Conservation (phyloP, 2,888 invertebrate genomes). For the Cosmia pyralina region DNA sequence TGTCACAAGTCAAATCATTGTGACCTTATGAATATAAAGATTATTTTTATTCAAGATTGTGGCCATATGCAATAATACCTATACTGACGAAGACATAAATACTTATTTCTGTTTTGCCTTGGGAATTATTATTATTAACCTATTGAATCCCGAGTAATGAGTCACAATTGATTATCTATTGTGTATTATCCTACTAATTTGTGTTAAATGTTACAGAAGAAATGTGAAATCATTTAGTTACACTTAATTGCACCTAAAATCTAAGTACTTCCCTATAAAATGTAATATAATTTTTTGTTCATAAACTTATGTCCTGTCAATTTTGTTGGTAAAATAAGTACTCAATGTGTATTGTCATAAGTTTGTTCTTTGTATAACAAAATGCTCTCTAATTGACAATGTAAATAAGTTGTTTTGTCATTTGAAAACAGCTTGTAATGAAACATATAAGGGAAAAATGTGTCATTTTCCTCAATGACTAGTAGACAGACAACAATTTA, state of each 20-base stretch:
- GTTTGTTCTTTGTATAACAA: conserved; percentile 21
- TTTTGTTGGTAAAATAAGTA: conserved; percentile 23
- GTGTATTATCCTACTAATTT: not conserved
- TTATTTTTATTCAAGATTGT: conserved; percentile 6
- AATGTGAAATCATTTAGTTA: conserved; percentile 20
- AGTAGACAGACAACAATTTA: conserved; percentile 26
- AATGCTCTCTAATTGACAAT: conserved; percentile 50
- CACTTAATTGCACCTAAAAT: conserved; percentile 28
- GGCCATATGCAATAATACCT: not conserved
- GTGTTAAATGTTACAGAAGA: not conserved
- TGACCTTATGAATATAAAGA: conserved; percentile 45
- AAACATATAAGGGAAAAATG: conserved; percentile 42
- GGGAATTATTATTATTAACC: conserved; percentile 3
- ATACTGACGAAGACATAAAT: not conserved
- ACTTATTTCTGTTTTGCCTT: conserved; percentile 4
- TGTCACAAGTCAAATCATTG: conserved; percentile 36
- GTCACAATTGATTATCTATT: too few species aligned
- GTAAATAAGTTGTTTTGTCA: conserved; percentile 43
- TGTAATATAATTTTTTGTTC: not conserved
- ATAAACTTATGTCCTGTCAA: conserved; percentile 15
- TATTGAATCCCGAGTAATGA: too few species aligned
- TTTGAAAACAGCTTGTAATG: conserved; percentile 15
- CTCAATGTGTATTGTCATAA: not conserved
- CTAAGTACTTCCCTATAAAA: not conserved
- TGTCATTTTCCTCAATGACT: conserved; percentile 48